Percentiles rank a stretch among this genome's conserved stretches.
These are phyloP conservation scores for Meteorus colon DNA, from an alignment of 2,888 invertebrate species.

Conservation along the genomic window DNA sequence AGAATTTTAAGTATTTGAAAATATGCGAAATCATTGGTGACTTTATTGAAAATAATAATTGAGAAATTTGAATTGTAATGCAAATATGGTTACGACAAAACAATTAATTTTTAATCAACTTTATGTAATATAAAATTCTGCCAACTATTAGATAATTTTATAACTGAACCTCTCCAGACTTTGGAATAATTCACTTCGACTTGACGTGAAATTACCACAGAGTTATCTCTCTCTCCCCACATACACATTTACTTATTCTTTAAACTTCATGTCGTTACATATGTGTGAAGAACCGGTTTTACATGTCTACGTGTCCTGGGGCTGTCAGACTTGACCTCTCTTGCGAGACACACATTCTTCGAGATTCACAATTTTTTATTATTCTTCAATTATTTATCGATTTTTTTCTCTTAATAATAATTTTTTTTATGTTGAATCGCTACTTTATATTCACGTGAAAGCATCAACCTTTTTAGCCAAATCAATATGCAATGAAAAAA, in stretches of 20 bases:
- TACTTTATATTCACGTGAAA: neutral
- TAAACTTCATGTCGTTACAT: neutral
- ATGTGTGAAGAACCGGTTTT: conserved; percentile 18
- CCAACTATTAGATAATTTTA: neutral
- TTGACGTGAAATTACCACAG: neutral
- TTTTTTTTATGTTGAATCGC: neutral
- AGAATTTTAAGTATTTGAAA: too few species aligned
- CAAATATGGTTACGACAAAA: too few species aligned
- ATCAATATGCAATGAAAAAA: neutral
- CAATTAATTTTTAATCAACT: too few species aligned
- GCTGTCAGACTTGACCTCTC: conserved; percentile 14
- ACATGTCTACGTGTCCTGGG: conserved; percentile 10
- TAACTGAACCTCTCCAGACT: neutral
- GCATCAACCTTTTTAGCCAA: neutral
- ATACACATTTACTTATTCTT: neutral
- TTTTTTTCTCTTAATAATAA: neutral
- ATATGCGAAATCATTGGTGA: too few species aligned
- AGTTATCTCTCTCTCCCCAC: neutral
- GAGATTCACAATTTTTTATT: neutral
- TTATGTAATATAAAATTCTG: neutral
- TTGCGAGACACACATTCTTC: neutral
- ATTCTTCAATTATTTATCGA: neutral
- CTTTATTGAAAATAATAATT: too few species aligned
- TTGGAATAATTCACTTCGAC: neutral
- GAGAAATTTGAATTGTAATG: too few species aligned